Conservation (phyloP, 2,113 vertebrate species). For the Pseudorectes ferrugineus region DNA sequence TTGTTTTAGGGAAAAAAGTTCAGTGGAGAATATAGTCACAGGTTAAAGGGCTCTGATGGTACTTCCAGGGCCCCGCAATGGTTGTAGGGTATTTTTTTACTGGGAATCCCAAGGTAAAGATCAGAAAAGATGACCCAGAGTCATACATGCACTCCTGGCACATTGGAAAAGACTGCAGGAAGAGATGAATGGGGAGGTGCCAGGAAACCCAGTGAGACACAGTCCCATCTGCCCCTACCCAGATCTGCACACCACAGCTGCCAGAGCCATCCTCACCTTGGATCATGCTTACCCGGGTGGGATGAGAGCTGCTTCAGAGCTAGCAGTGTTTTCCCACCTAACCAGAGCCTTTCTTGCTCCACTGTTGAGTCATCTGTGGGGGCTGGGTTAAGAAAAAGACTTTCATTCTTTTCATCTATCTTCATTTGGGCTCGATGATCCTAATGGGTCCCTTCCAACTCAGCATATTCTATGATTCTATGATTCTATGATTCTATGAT, state of each 20-base stretch:
- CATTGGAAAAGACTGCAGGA: neutral
- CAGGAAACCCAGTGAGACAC: neutral
- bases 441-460: no score
- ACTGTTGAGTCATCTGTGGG: neutral
- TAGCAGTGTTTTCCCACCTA: neutral
- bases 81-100: neutral
- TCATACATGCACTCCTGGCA: accelerated
- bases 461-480: neutral
- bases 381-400: neutral
- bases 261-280: neutral
- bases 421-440: neutral
- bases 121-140: neutral
- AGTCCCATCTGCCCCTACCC: neutral
- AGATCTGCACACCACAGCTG: neutral
- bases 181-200: neutral
- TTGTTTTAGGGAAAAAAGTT: neutral
- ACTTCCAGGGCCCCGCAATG: neutral
- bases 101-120: neutral
- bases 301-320: neutral
- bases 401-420: neutral
- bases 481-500: neutral
- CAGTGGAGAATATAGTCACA: neutral
- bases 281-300: neutral
- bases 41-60: neutral
- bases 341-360: neutral